Conservation (phyloP, 2,888 invertebrate species). For the Drosophila gaucha region DNA sequence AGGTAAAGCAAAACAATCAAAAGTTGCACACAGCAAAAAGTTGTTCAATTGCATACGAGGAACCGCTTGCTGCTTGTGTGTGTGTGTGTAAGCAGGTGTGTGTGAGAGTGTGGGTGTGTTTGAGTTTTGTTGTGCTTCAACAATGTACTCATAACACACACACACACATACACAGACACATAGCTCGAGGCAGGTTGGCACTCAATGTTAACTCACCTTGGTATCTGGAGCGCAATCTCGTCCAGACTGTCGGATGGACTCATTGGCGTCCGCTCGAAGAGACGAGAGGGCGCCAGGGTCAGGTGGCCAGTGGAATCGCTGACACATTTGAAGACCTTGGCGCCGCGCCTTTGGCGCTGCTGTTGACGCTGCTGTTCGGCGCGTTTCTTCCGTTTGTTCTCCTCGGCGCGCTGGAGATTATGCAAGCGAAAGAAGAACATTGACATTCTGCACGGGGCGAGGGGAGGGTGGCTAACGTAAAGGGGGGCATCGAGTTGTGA, state of each 20-base stretch:
- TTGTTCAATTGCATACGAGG: conserved; percentile 38
- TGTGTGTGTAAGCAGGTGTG: conserved; percentile 7
- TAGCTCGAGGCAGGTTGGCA: background rate
- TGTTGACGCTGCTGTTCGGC: conserved; percentile 85
- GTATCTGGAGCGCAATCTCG: conserved; percentile 96
- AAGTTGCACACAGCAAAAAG: conserved; percentile 28
- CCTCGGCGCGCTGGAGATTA: conserved; percentile 94
- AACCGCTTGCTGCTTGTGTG: conserved; percentile 1
- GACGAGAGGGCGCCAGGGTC: conserved; percentile 91
- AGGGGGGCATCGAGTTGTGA: background rate
- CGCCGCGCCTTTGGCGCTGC: conserved; percentile 85
- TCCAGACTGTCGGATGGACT: conserved; percentile 95
- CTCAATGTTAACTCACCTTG: conserved; percentile 88
- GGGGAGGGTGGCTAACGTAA: conserved; percentile 9
- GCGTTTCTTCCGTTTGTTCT: conserved; percentile 89
- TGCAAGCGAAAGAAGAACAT: conserved; percentile 98
- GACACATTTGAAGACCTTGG: conserved; percentile 86
- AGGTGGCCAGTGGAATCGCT: conserved; percentile 86
- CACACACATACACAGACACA: background rate
- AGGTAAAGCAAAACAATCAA: conserved; percentile 42
- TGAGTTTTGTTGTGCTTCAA: conserved; percentile 22
- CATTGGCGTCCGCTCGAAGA: conserved; percentile 93
- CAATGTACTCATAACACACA: conserved; percentile 17
- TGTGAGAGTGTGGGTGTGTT: background rate
- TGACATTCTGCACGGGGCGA: conserved; percentile 89